Base-by-base conservation (phyloP, 2,113 vertebrate genomes). In the Austrofundulus limnaeus region DNA sequence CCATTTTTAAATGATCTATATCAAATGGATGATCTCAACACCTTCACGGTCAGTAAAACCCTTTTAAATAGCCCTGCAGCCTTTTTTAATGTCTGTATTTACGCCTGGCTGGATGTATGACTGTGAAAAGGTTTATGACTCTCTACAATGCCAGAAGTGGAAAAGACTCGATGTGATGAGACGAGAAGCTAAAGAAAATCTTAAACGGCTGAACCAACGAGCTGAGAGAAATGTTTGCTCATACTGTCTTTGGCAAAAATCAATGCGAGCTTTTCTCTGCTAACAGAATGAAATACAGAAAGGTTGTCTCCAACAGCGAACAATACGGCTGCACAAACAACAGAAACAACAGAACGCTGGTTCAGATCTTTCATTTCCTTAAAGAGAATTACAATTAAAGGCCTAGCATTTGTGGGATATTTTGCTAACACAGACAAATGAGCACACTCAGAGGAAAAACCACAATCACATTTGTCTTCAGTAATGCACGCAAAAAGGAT, bases 201-300 rank as follows among this genome's bases (percentile, higher is more conserved):
- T 24, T 57, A 57, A 63, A 61, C 55, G 53, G 72, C 72, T 71
- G 75, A 76, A 83, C 70, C 74, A 83, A 80, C 75, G 77, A 63
- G 66, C 67, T 83, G 45, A 42, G 24, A 79, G 61, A 74, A 78
- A 78, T 47, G 39, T 53, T 76, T 65, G 72, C 75, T 81, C 69
- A 42, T 75, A 62, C 54, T n/a, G 21, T 31, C 56, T 66, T 21
- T 11, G 43, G 53, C 20, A 52, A 58, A 58, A 78, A 80, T 84
- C 78, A 59, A 86, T 78, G 70, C 42, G 25, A 50, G 41, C 28
- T 49, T 50, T 37, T 21, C 48, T 46, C 42, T 42, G 34, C 38
- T 8, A 10, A 34, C 1, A 34, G 31, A 34, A 34, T 34, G 31
- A 34, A 34, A 34, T 8, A 34, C 31, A 34, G 31, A 10, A 34